Conservation (phyloP, 1,140 invertebrate genomes). For the Mactra quadrangularis region DNA sequence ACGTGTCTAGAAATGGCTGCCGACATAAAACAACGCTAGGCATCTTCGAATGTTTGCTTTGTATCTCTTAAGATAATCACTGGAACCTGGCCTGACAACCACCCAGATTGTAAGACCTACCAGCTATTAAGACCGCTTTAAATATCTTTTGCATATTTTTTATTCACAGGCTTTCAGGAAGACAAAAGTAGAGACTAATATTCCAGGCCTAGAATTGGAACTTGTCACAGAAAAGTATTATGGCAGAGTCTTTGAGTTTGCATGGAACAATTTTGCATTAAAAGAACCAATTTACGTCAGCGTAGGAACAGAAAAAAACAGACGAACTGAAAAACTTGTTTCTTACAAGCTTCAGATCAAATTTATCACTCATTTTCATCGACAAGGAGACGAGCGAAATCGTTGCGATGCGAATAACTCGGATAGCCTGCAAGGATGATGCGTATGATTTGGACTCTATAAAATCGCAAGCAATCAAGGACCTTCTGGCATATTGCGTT, state of each 20-base stretch:
- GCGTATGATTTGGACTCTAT: background rate
- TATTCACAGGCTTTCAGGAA: too few relatives aligned
- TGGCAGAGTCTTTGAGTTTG: background rate
- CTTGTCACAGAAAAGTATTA: background rate
- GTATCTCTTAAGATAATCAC: too few relatives aligned
- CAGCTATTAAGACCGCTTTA: too few relatives aligned
- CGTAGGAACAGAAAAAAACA: background rate
- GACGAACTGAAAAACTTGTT: background rate
- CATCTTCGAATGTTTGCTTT: too few relatives aligned
- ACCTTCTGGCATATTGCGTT: background rate
- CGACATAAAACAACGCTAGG: too few relatives aligned
- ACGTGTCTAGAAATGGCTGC: too few relatives aligned
- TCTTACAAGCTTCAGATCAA: background rate
- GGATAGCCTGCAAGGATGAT: conserved; percentile 1
- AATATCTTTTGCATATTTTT: too few relatives aligned
- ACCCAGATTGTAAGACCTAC: too few relatives aligned
- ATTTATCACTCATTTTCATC: conserved; percentile 11
- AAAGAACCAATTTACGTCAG: background rate
- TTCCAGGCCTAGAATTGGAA: background rate
- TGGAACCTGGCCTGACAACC: too few relatives aligned
- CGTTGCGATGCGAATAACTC: background rate
- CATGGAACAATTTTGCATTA: background rate
- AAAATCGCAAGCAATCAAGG: background rate
- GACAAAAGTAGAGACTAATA: background rate
- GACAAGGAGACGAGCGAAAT: background rate